These are phyloP conservation scores for Burhinus bistriatus DNA, from an alignment of 2,113 vertebrate genomes.

Conservation along the genomic window DNA sequence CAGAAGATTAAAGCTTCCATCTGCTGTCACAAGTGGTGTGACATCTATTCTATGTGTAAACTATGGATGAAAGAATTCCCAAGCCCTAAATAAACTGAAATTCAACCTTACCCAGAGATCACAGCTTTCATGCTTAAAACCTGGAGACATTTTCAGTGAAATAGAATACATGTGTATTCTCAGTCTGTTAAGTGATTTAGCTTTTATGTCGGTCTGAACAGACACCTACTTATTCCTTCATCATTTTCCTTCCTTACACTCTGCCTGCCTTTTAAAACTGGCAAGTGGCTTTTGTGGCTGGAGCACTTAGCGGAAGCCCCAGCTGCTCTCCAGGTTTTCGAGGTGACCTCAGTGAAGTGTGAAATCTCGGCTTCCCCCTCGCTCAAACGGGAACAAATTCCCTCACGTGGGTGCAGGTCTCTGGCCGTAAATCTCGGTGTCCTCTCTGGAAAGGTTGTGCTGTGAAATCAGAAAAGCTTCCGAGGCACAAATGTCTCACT, in stretches of 20 bases:
- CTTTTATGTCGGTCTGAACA: background rate
- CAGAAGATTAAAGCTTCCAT: background rate
- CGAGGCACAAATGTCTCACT: background rate
- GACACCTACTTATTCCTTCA: background rate
- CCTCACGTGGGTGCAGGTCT: fast-evolving
- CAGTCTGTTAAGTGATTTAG: background rate
- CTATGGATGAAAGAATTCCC: background rate
- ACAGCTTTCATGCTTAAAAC: background rate
- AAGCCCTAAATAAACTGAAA: background rate
- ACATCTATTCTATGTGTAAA: background rate
- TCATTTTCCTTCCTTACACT: background rate
- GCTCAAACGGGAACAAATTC: background rate
- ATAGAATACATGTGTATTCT: background rate
- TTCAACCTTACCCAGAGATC: background rate
- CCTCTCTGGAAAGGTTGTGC: background rate
- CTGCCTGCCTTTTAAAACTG: background rate
- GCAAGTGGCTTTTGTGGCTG: background rate
- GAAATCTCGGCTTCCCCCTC: background rate
- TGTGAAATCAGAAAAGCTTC: background rate
- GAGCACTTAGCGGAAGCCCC: background rate
- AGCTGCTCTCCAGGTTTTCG: background rate
- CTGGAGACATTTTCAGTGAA: background rate
- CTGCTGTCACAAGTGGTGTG: background rate
- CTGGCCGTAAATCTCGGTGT: fast-evolving
- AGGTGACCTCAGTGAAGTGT: fast-evolving